Percentiles rank a stretch among this genome's conserved stretches.
Conservation (phyloP, 2,888 invertebrate genomes). For the Caenorhabditis sp. region DNA sequence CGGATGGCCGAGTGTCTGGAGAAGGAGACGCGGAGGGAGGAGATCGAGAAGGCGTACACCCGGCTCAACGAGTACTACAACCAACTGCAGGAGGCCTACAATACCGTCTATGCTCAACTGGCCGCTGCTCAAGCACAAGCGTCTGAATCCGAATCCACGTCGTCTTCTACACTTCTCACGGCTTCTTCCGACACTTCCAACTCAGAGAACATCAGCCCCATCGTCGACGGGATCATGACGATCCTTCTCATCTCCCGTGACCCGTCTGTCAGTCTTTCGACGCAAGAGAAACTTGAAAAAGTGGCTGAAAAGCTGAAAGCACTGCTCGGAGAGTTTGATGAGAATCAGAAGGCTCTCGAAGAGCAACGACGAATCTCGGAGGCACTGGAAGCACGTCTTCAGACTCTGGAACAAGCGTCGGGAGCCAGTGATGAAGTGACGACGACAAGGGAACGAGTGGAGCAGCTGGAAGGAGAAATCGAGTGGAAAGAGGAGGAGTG, state of each 20-base stretch:
- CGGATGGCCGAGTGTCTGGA: slow-evolving; percentile 69
- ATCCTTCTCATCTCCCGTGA: slow-evolving; percentile 28
- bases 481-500: slow-evolving; percentile 66
- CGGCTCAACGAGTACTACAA: slow-evolving; percentile 68
- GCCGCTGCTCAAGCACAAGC: slow-evolving; percentile 5
- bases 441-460: slow-evolving; percentile 33
- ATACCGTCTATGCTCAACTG: slow-evolving; percentile 61
- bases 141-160: background rate
- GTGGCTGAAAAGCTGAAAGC: slow-evolving; percentile 40
- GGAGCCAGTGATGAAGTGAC: slow-evolving; percentile 8
- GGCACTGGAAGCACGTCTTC: slow-evolving; percentile 57
- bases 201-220: background rate
- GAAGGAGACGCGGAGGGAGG: slow-evolving; percentile 65
- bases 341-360: slow-evolving; percentile 42
- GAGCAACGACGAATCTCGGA: slow-evolving; percentile 54
- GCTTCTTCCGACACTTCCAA: background rate
- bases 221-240: slow-evolving; percentile 45
- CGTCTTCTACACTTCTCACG: background rate
- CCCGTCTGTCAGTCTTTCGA: background rate
- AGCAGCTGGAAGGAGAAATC: slow-evolving; percentile 60
- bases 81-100: slow-evolving; percentile 69
- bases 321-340: slow-evolving; percentile 37
- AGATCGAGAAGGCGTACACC: slow-evolving; percentile 69
- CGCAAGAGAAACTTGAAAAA: slow-evolving; percentile 30
- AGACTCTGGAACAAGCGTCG: slow-evolving; percentile 16